Evolutionary conservation across 1,140 invertebrate species (phyloP), one percentile per base, ranked within the genome.

Genomic region (Galleria mellonella): DNA sequence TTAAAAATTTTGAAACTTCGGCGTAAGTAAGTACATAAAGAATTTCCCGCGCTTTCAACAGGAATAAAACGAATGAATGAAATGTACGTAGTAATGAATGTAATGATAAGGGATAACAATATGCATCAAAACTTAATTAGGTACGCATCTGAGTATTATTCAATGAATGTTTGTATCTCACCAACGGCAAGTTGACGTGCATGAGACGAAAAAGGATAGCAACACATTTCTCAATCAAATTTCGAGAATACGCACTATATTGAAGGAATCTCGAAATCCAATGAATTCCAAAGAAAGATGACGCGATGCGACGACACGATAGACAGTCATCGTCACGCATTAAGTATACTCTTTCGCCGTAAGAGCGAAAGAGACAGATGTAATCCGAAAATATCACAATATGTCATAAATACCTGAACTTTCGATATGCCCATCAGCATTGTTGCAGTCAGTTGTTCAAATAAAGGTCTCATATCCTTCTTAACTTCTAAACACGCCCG

Each of bases 391-490:
- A 73, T 67, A 64, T 71, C 62, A 67, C 45, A 48, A 57, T 62
- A 52, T 63, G 63, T 66, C 51, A 69, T 70, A 71, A n/a, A 83
- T 53, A 89, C 88, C 57, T 87, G 79, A 44, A 89, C 83, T 62
- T 84, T 87, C 33, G 88, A 87, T 68, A 88, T 89, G 44, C 88
- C 87, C 88, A 89, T 89, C 47, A 90, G 51, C 89, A 90, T 89
- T 46, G 89, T 89, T 8, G 89, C 87, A 12, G 89, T 88, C 39
- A 89, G 86, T 53, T 90, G 88, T 51, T 88, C 88, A 59, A 89
- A 89, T 33, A 90, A 53, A 14, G 88, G 89, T 51, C 89, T 81
- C 89, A 90, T 90, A 54, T 89, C 89, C 63, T 89, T 90, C 52
- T 89, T 89, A 51, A 88, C 84, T 47, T 87, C 76, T 52, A 89